phyloP scores from a whole-genome alignment of 1,140 invertebrate genomes.

The Neodiprion lecontei region DNA sequence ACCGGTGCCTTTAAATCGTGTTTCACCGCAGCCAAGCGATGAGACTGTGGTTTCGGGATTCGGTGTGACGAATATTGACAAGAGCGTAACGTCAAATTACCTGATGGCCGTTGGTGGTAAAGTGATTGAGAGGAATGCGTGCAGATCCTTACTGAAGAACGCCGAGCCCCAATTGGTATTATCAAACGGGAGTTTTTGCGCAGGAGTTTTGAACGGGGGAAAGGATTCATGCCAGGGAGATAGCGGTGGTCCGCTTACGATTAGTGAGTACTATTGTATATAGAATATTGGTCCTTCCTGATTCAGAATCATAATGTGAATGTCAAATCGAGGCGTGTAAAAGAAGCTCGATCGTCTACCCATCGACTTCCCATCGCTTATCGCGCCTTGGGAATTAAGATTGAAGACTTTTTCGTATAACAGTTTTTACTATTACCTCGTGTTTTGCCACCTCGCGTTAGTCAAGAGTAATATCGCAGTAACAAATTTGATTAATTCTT shows the following conservation, averaged over 20 bases:
- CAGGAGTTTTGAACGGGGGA: background rate
- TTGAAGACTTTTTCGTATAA: no score
- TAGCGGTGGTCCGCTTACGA: background rate
- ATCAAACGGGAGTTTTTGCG: background rate
- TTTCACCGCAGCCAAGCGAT: background rate
- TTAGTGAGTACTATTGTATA: background rate
- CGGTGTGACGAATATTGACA: background rate
- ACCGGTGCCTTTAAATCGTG: background rate
- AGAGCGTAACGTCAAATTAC: background rate
- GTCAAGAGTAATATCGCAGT: no score
- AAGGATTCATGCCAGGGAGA: background rate
- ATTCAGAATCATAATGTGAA: no score
- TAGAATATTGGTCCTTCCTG: no score
- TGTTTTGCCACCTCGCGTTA: no score
- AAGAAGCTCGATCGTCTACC: no score
- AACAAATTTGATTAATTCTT: no score
- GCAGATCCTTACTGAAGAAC: background rate
- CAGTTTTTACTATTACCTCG: no score
- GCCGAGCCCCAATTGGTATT: background rate
- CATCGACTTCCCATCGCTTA: no score
- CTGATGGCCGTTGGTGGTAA: background rate
- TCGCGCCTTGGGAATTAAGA: no score
- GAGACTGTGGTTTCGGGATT: background rate
- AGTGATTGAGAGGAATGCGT: background rate
- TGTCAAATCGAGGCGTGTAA: no score